Evolutionary conservation across 2,888 invertebrate species (phyloP).

Genomic region (Polydrusus cervinus): DNA sequence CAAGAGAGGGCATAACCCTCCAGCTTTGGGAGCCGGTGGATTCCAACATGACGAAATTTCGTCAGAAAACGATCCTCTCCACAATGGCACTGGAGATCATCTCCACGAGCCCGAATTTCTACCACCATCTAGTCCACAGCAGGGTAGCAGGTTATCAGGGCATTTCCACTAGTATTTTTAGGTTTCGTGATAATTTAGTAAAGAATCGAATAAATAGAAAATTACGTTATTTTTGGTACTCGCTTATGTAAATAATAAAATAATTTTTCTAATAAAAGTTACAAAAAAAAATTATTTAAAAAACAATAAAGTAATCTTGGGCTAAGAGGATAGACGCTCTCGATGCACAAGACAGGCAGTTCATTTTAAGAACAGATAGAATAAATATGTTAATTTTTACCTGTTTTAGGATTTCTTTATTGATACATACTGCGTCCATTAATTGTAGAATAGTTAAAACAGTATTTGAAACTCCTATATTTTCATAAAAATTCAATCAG

Average conservation of each 20-base stretch:
- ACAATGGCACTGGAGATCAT: neutral
- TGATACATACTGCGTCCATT: too few relatives aligned
- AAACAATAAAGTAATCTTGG: neutral
- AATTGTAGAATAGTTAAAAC: too few relatives aligned
- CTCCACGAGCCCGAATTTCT: conserved; percentile 35
- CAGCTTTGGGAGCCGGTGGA: conserved; percentile 59
- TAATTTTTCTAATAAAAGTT: conserved; percentile 10
- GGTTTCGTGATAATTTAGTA: conserved; percentile 10
- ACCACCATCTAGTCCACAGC: conserved; percentile 45
- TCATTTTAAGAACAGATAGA: too few relatives aligned
- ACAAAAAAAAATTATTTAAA: conserved; percentile 3
- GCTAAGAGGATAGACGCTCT: too few relatives aligned
- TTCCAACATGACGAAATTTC: conserved; percentile 48
- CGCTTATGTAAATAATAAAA: conserved; percentile 1
- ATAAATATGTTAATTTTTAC: too few relatives aligned
- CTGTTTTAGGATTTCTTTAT: too few relatives aligned
- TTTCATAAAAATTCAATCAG: too few relatives aligned
- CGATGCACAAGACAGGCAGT: too few relatives aligned
- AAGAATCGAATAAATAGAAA: conserved; percentile 4
- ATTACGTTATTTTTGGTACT: conserved; percentile 17
- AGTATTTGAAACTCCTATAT: too few relatives aligned
- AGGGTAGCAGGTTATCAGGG: conserved; percentile 39
- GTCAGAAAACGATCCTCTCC: conserved; percentile 39
- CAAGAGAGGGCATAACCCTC: conserved; percentile 63
- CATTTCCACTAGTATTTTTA: conserved; percentile 29